Percentiles rank a stretch among this genome's conserved stretches.
Evolutionary conservation across 2,113 vertebrate genomes (phyloP).

Genomic region (Crotophaga sulcirostris): DNA sequence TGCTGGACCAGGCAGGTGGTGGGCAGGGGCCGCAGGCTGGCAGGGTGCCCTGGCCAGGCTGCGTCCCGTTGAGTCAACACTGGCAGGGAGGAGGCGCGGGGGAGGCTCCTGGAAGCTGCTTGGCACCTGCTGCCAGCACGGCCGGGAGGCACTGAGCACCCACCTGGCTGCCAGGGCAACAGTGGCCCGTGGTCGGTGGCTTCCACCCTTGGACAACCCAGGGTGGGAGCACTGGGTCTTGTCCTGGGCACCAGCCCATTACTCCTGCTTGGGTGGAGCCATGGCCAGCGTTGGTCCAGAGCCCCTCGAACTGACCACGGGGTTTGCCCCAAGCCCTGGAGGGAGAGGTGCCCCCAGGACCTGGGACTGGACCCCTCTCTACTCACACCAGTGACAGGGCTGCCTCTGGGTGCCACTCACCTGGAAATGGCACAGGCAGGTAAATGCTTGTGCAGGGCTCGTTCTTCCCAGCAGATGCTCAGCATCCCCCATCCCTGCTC

Average conservation of each 20-base stretch:
- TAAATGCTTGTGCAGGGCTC: background rate
- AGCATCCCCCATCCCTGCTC: no score
- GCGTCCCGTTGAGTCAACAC: background rate
- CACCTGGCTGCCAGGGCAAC: background rate
- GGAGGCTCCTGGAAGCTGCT: background rate
- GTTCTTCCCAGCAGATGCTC: background rate
- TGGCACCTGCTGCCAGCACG: rapidly evolving
- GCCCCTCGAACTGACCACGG: rapidly evolving
- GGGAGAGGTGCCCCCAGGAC: rapidly evolving
- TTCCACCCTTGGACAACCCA: background rate
- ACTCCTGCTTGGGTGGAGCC: rapidly evolving
- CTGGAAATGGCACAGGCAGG: background rate
- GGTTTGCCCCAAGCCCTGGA: rapidly evolving
- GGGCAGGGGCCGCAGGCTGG: background rate
- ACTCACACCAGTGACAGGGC: rapidly evolving
- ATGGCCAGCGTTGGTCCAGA: background rate
- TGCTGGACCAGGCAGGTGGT: background rate
- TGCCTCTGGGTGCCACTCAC: rapidly evolving
- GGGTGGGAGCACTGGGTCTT: rapidly evolving
- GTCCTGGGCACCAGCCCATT: background rate
- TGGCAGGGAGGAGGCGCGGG: background rate
- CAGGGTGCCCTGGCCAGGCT: conserved; percentile 19
- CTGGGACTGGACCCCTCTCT: background rate
- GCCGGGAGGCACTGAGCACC: rapidly evolving
- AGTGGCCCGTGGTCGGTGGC: rapidly evolving